phyloP scores from a whole-genome alignment of 2,113 vertebrate species.

The Platysteira castanea region DNA sequence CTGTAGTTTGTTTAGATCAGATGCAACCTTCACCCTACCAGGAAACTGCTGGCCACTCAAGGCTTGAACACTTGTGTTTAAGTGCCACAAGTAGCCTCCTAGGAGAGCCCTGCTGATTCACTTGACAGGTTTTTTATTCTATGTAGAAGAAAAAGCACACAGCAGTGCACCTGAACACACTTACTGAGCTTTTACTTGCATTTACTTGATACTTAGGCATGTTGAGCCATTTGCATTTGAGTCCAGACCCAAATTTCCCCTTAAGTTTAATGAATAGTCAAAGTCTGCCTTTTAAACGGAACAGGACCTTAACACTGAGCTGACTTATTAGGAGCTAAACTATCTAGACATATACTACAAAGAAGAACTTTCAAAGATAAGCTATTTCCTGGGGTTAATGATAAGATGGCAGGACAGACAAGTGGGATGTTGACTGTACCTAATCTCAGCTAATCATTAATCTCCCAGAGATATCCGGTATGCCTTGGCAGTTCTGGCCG shows the following conservation, averaged over 20 bases:
- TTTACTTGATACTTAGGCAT: neutral
- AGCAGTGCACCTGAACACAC: neutral
- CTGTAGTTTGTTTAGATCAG: neutral
- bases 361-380: conserved; percentile 40
- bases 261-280: neutral
- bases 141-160: neutral
- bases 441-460: conserved; percentile 54
- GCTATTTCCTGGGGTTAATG: conserved; percentile 31
- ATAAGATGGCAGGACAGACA: conserved; percentile 43
- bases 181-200: neutral
- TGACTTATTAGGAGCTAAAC: conserved; percentile 39
- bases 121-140: neutral
- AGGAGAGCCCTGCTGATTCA: neutral
- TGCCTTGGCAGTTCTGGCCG: neutral
- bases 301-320: neutral
- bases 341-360: conserved; percentile 34
- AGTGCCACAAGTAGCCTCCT: neutral
- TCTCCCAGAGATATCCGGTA: conserved; percentile 27
- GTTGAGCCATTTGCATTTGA: neutral
- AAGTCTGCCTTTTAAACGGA: neutral
- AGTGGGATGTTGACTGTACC: conserved; percentile 40
- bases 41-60: neutral
- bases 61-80: neutral
- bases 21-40: neutral
- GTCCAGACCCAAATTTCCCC: neutral